These are phyloP conservation scores for Semnornis frantzii DNA, from an alignment of 2,113 vertebrate genomes.

Conservation along the genomic window DNA sequence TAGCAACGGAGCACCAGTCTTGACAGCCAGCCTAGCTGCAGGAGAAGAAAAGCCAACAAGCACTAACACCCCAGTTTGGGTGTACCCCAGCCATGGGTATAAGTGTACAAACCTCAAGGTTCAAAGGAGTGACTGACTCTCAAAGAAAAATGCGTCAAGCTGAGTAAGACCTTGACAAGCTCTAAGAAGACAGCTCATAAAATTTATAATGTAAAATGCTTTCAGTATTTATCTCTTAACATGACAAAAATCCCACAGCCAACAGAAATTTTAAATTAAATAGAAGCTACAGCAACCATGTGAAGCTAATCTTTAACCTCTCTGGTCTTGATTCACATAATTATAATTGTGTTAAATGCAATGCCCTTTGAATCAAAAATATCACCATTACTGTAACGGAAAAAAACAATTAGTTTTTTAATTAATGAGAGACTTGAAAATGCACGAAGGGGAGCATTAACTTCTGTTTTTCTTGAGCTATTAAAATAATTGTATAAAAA, in stretches of 20 bases:
- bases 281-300: not conserved
- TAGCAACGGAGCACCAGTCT: not conserved
- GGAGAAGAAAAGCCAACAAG: not conserved
- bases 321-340: not conserved
- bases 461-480: not conserved
- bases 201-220: not conserved
- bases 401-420: constrained; percentile 43
- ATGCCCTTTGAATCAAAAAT: constrained; percentile 44
- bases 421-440: constrained; percentile 47
- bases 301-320: constrained; percentile 28
- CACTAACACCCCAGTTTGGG: not conserved
- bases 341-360: constrained; percentile 40
- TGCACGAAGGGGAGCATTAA: not conserved
- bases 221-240: not conserved
- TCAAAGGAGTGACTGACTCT: not conserved
- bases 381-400: constrained; percentile 14
- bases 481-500: constrained; percentile 29
- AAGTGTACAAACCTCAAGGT: not conserved
- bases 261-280: not conserved
- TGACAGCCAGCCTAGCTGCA: not conserved
- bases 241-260: not conserved
- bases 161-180: not conserved
- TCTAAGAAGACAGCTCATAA: not conserved
- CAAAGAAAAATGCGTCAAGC: not conserved
- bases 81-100: not conserved